Percentiles rank a stretch among this genome's conserved stretches.
phyloP scores from a whole-genome alignment of 2,797 vertebrate genomes.

The Fundulus diaphanus region DNA sequence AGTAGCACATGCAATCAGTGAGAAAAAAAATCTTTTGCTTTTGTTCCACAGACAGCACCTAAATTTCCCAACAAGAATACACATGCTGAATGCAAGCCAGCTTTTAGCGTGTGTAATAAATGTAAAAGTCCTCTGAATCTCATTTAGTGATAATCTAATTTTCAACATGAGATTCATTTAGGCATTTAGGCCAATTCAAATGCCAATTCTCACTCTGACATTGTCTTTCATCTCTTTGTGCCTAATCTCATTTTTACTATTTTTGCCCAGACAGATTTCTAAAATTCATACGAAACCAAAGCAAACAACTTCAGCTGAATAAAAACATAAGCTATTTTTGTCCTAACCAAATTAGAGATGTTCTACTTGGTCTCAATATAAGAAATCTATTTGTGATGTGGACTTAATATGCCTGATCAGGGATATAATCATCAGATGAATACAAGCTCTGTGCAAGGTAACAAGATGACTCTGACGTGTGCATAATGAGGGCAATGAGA shows the following conservation, averaged over 20 bases:
- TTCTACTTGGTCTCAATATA: neutral
- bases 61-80: slow-evolving; percentile 27
- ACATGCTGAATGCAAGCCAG: neutral
- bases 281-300: neutral
- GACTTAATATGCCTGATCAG: neutral
- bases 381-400: neutral
- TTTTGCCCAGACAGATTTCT: neutral
- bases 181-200: slow-evolving; percentile 26
- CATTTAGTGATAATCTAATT: slow-evolving; percentile 42
- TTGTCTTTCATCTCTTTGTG: slow-evolving; percentile 2
- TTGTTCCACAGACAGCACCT: slow-evolving; percentile 48
- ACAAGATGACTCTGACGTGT: slow-evolving; percentile 1
- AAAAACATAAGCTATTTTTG: neutral
- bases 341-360: neutral
- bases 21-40: slow-evolving; percentile 25
- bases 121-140: slow-evolving; percentile 3
- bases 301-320: neutral
- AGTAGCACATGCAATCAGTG: neutral
- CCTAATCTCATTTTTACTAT: slow-evolving; percentile 16
- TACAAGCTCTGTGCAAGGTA: slow-evolving; percentile 2
- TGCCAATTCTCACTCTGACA: slow-evolving; percentile 22
- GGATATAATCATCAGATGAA: neutral
- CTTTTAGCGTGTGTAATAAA: neutral
- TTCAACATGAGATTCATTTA: slow-evolving; percentile 28
- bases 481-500: neutral